Evolutionary conservation across 2,888 invertebrate genomes (phyloP), one percentile per base, ranked within the genome.

Genomic region (Drosophila recens): DNA sequence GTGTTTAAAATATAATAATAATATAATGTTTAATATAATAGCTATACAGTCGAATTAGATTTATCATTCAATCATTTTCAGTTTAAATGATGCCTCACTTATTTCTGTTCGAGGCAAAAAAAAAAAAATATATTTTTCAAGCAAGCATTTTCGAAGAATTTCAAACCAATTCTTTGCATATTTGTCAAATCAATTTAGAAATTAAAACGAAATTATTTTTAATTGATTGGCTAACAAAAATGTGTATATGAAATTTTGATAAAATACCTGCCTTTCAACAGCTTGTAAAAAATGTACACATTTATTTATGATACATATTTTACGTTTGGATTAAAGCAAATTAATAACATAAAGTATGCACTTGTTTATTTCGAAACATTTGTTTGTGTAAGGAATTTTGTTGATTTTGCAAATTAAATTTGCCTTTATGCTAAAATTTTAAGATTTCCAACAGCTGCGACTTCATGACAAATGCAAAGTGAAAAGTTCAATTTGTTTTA

Each of bases 401-500:
- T 61, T 65, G 61, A 58, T 62, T 68, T 64, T 51, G 49, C 40
- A 49, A 65, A 72, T 78, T 80, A 56, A 53, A 70, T 67, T 71
- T 75, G 46, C 54, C 64, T 54, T 36, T 43, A 48, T 57, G 54
- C 58, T n/a, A 36, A 52, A 45, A 57, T 75, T 62, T 70, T 13
- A 52, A 65, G 64, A 64, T 76, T 76, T 49, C 23, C 54, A 58
- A 23, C 77, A 67, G 72, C 77, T 67, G 80, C 34, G 45, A 58
- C 61, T 45, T 30, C 53, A 64, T 67, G 67, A 65, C 71, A 63
- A 71, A 66, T 77, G 59, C 73, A 79, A 72, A 79, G 66, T 63
- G 45, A 72, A 86, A 86, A 79, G 75, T 75, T 79, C 71, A 83
- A 87, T 87, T 80, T 80, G 54, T 72, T 88, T 79, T 72, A 49